Base-by-base conservation (phyloP, 2,888 invertebrate species). In the Liodrosophila aerea region DNA sequence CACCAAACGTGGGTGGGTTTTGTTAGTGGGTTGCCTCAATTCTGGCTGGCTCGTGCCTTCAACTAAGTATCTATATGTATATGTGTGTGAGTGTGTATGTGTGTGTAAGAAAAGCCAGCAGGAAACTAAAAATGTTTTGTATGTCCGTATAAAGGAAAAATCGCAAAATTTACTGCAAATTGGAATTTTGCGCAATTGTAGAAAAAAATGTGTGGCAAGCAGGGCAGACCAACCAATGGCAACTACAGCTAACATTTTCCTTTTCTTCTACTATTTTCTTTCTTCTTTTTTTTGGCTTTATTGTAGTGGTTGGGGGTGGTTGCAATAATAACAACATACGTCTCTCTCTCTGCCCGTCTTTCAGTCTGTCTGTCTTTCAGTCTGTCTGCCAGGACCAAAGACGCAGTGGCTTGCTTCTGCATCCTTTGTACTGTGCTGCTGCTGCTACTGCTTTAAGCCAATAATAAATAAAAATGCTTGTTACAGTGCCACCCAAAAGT, bases 151-250 rank as follows among this genome's bases (percentile, higher is more conserved):
- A 80, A 76, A 85, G 73, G 86, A 87, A 87, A 78, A 87, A 87
- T 88, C 87, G 74, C 86, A 87, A 87, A 88, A 88, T 88, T 88
- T 88, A 88, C 87, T 88, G 88, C 87, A 88, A 88, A 88, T 88
- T 88, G 87, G 88, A 87, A 85, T 87, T 87, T 85, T 84, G 78
- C 86, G 81, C 87, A 85, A 85, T 87, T 83, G 85, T 84, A 81
- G 81, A 85, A 74, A 75, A 68, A 73, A 73, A 60, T 72, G 60
- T 75, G 76, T 74, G 77, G 77, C 74, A 64, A 71, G 60, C 63
- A 50, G 57, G 39, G 49, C 37, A 43, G 27, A 16, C 22, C 16
- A 29, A 18, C 52, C 73, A 65, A 61, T 69, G 53, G 70, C 64
- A 67, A 61, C 67, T 67, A 47, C 52, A 63, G 62, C 69, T 45